Conservation (phyloP, 30 jellyfish, hydroid and myxozoan genomes). For the Cassiopea andromeda region DNA sequence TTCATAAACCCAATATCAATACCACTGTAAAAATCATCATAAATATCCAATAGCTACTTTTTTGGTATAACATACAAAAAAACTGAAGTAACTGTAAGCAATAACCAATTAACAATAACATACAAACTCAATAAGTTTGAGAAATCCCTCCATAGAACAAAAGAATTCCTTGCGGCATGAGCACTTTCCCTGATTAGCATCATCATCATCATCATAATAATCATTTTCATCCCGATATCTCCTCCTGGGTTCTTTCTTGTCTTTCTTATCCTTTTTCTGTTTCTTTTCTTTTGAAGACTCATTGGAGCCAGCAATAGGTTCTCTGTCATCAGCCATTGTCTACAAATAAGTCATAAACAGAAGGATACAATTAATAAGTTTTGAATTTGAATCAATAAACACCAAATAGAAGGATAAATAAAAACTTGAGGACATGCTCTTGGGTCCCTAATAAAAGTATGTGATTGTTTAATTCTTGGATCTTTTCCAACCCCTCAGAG, state of each 20-base stretch:
- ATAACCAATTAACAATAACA: constrained; percentile 20
- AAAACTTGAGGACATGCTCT: no score
- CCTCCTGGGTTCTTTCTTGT: constrained; percentile 18
- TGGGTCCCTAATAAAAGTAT: no score
- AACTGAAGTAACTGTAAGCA: neutral
- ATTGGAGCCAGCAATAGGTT: constrained; percentile 37
- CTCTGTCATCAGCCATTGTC: constrained; percentile 69
- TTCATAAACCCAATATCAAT: neutral
- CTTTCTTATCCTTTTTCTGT: neutral
- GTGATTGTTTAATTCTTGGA: no score
- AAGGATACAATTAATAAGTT: neutral
- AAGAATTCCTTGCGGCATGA: constrained; percentile 76
- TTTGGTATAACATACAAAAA: no score
- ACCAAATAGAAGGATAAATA: no score
- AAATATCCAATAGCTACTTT: no score
- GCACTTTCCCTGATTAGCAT: constrained; percentile 70
- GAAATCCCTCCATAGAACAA: constrained; percentile 84
- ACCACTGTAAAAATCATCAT: no score
- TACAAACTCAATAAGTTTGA: constrained; percentile 89
- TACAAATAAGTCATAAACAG: neutral
- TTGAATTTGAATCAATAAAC: neutral
- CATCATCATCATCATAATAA: constrained; percentile 31
- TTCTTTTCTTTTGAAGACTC: constrained; percentile 5
- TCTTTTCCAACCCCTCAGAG: no score
- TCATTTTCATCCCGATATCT: constrained; percentile 9